Evolutionary conservation across 2,797 vertebrate genomes (phyloP).

Genomic region (Eupleurogrammus muticus): DNA sequence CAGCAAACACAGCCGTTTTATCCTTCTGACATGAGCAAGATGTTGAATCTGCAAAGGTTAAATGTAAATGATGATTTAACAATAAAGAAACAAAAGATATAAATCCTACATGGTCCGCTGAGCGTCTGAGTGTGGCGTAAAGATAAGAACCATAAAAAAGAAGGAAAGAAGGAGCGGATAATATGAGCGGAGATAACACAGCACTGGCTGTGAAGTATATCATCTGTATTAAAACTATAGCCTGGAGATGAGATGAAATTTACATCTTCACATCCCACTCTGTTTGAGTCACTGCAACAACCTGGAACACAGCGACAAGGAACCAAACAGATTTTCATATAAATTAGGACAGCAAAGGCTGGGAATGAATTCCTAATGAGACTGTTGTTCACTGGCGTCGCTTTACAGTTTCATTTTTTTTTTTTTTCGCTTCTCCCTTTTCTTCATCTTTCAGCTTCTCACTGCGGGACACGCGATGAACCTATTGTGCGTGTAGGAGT

Average conservation of each 20-base stretch:
- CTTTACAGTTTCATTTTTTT: not conserved
- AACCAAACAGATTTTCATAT: constrained; percentile 60
- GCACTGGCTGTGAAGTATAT: constrained; percentile 32
- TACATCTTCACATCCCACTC: constrained; percentile 57
- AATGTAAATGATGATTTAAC: constrained; percentile 36
- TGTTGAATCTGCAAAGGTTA: constrained; percentile 4
- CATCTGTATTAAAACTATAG: constrained; percentile 40
- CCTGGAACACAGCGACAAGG: constrained; percentile 25
- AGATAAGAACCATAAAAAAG: constrained; percentile 21
- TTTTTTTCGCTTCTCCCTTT: not conserved
- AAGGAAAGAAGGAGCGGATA: not conserved
- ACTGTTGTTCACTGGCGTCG: constrained; percentile 2
- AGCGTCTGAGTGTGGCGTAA: constrained; percentile 29
- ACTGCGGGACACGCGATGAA: constrained; percentile 16
- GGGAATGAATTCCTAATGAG: constrained; percentile 50
- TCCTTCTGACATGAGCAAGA: not conserved
- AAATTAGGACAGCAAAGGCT: constrained; percentile 46
- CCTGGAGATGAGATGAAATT: constrained; percentile 28
- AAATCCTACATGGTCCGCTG: constrained; percentile 1
- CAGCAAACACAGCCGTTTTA: not conserved
- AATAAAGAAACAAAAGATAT: constrained; percentile 25
- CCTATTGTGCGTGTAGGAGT: constrained; percentile 49
- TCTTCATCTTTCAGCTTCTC: constrained; percentile 2
- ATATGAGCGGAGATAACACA: constrained; percentile 33
- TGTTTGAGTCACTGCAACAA: constrained; percentile 49